Evolutionary conservation across 2,113 vertebrate species (phyloP), one percentile per base, ranked within the genome.

Genomic region (Cyrtonyx montezumae): DNA sequence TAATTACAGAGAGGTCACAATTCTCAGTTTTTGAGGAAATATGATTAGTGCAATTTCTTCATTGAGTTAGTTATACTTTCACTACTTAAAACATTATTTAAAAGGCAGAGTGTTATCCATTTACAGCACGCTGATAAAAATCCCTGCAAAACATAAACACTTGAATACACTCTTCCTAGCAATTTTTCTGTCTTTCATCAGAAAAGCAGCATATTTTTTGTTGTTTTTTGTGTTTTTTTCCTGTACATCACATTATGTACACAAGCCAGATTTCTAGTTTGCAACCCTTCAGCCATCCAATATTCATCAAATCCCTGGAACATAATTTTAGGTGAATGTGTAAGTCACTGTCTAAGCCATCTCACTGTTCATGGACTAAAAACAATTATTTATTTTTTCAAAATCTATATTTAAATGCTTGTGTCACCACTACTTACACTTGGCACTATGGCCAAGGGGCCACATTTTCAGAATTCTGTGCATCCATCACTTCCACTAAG

Each of bases 101-200:
- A 95, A 93, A 89, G 61, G 49, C 14, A 4, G 46, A 6, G 45
- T 36, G 9, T 92, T 91, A 84, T 59, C 49, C 88, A 74, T 90
- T 96, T 95, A 85, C 93, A 66, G 58, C 73, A 74, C 65, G 36
- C 69, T 87, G 77, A 90, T 79, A 84, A 96, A 51, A 91, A 68
- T 40, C 40, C 40, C 40, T 13, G 40, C 40, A 40, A 84, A 93
- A 84, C 84, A 86, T 63, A 77, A 84, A 91, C 87, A 93, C 94
- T 95, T 80, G 85, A 87, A 69, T 79, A 68, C 78, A 69, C 84
- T 95, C 92, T 87, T 97, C 96, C 96, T 97, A 97, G 97, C 97
- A 97, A 97, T 96, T 40, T 40, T 40, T 40, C 40, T 94, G 95
- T 79, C 94, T 93, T 93, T 91, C 91, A 88, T 87, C 73, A 63